Evolutionary conservation across 2,113 vertebrate species (phyloP).

Genomic region (human): DNA sequence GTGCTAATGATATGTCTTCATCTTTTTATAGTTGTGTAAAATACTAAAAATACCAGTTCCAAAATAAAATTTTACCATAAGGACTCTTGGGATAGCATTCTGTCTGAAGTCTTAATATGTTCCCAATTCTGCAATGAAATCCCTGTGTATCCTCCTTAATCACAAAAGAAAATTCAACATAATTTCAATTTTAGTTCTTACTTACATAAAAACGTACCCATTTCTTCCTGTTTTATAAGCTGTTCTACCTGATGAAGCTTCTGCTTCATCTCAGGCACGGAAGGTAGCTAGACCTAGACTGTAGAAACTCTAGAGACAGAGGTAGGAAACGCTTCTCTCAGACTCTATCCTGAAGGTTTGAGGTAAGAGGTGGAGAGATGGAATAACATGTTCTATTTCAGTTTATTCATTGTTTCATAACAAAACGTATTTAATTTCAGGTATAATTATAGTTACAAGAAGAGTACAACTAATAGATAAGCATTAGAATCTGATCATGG

Average conservation of each 20-base stretch:
- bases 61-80: not conserved
- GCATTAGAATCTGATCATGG: not conserved
- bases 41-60: not conserved
- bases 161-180: not conserved
- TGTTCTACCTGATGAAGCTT: too few species aligned
- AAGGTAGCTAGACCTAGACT: not conserved
- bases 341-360: not conserved
- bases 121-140: not conserved
- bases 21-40: not conserved
- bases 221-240: not conserved
- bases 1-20: not conserved
- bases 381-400: not conserved
- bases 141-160: not conserved
- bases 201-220: not conserved
- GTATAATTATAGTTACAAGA: not conserved
- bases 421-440: not conserved
- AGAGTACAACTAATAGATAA: not conserved
- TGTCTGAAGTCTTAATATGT: not conserved
- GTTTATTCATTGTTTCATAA: not conserved
- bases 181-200: not conserved
- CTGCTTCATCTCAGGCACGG: not conserved
- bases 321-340: not conserved
- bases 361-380: not conserved
- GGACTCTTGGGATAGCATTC: not conserved
- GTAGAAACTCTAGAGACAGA: not conserved